Evolutionary conservation across 2,888 invertebrate species (phyloP), one percentile per base, ranked within the genome.

Genomic region (Malacosoma neustria): DNA sequence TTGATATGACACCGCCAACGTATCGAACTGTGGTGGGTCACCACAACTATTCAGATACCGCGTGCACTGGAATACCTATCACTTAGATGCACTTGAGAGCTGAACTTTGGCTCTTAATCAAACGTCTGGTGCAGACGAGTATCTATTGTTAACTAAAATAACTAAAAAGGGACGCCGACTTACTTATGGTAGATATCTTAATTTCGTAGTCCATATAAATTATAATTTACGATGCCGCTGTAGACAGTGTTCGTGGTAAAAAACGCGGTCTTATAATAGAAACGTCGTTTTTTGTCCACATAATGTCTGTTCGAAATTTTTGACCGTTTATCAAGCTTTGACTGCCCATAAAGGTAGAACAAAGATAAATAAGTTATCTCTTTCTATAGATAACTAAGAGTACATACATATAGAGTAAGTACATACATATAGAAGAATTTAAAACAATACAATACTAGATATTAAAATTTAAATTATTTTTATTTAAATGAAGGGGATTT

Each of bases 151-250:
- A 52, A 84, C 82, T 84, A 71, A 62, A 61, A 56, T 40, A 54
- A 57, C 46, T 61, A 65, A 63, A 64, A 84, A 84, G 66, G 71
- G 54, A 64, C 51, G 63, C 84, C 84, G 82, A 70, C 72, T 43
- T 61, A 62, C 70, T 72, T 65, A 61, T 60, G 51, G 54, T 64
- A 60, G 81, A 85, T 84, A 79, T 80, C 85, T 85, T 75, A 79
- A 85, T 85, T 85, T 71, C 58, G 62, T 61, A 66, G 68, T 63
- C 63, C 67, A 70, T 60, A 70, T 80, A 81, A 82, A 82, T 82
- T 82, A 84, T 84, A 84, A 81, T 82, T 82, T 84, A 84, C 72
- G 76, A 73, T 74, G 71, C 69, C 67, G 59, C 65, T 72, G 61
- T 72, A 67, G 72, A 54, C 63, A 58, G 57, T 53, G 61, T 7